Evolutionary conservation across 1,140 invertebrate genomes (phyloP).

Genomic region (Bombus fervidus): DNA sequence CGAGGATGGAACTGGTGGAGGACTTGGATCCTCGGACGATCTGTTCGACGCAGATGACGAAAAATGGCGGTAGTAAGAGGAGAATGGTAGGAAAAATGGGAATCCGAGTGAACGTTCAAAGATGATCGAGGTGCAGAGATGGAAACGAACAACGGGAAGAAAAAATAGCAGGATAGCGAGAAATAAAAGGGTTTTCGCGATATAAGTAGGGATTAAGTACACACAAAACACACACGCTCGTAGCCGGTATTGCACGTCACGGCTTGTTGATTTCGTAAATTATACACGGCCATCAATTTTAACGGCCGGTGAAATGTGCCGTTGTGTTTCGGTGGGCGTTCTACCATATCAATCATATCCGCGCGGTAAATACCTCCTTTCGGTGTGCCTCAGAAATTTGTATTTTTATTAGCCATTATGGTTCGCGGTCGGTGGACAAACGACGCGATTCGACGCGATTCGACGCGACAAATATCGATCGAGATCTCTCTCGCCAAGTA

Average conservation of each 20-base stretch:
- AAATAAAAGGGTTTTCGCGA: conserved; percentile 74
- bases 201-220: conserved; percentile 72
- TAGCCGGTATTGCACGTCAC: conserved; percentile 74
- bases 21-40: too few species aligned
- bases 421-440: conserved; percentile 50
- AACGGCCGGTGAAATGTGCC: conserved; percentile 75
- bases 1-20: not conserved
- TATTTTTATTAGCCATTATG: conserved; percentile 72
- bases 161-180: conserved; percentile 58
- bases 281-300: conserved; percentile 78
- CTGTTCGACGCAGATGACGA: not conserved
- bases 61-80: not conserved
- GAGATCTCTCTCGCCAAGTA: not conserved
- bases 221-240: conserved; percentile 56
- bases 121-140: conserved; percentile 5
- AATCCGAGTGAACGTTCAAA: conserved; percentile 1
- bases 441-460: not conserved
- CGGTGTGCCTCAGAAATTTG: conserved; percentile 70
- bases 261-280: conserved; percentile 81
- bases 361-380: conserved; percentile 75
- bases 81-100: conserved; percentile 55
- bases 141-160: conserved; percentile 23
- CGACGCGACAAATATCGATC: not conserved
- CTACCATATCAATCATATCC: conserved; percentile 77
- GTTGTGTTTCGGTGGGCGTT: conserved; percentile 79